A percentile compares a stretch with the other conserved stretches of the same genome.
phyloP scores from a whole-genome alignment of 2,113 vertebrate species.

The Ibidorhyncha struthersii region DNA sequence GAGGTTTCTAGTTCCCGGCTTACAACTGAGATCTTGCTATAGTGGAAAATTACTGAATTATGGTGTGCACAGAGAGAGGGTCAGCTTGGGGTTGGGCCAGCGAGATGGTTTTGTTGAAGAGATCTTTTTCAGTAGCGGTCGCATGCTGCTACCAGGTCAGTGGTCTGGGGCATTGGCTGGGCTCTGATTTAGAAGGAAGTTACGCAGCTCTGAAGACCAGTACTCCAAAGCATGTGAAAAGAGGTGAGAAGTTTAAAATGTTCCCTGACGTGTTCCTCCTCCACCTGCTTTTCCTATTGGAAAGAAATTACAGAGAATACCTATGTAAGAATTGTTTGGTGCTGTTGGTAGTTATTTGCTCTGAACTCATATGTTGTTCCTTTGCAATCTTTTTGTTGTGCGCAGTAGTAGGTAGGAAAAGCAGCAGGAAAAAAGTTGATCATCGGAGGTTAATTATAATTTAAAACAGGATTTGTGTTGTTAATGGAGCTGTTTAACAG shows the following conservation, averaged over 20 bases:
- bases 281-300: neutral
- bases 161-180: neutral
- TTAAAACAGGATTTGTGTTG: slow-evolving; percentile 51
- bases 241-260: slow-evolving; percentile 23
- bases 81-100: neutral
- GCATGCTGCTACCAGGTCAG: neutral
- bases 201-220: neutral
- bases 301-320: neutral
- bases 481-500: slow-evolving; percentile 58
- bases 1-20: neutral
- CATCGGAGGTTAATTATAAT: neutral
- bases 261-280: neutral
- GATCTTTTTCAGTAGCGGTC: neutral
- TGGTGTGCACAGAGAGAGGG: neutral
- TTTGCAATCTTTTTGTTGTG: neutral
- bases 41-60: neutral
- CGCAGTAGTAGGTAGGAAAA: neutral
- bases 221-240: neutral
- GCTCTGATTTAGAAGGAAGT: neutral
- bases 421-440: neutral
- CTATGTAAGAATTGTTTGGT: neutral
- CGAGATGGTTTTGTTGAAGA: neutral
- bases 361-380: neutral
- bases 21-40: neutral
- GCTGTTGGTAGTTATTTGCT: neutral